Evolutionary conservation across 2,797 vertebrate genomes (phyloP), one percentile per base, ranked within the genome.

Genomic region (Aeoliscus strigatus): DNA sequence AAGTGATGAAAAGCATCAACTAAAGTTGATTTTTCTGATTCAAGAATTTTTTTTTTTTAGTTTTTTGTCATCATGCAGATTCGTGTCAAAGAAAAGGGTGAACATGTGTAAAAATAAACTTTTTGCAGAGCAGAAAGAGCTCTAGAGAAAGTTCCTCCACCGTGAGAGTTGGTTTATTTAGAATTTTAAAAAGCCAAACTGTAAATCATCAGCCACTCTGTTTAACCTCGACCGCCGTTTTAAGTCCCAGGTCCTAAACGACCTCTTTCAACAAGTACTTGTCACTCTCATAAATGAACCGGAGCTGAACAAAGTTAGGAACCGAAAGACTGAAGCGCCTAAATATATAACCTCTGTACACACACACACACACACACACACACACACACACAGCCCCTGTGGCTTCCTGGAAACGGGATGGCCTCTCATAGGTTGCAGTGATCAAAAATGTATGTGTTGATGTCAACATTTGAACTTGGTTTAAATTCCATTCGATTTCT

Each of bases 361-460:
- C 75, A 73, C 75, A 72, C 69, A n/a, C 41, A 39, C 8, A 44
- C 54, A 27, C 60, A 52, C 57, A 26, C 46, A 21, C n/a, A n/a
- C 41, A 39, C 8, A 44, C 54, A 27, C 60, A 52, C 57, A 26
- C 46, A 21, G 55, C 60, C 62, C 50, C 55, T 45, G 60, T 52
- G 73, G 66, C 65, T 66, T 60, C 40, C 46, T 56, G 54, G 73
- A 68, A 77, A 83, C 72, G 63, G 60, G 70, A 52, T 41, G 52
- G 62, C 60, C 27, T 75, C 70, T 67, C 11, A 62, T 62, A 57
- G 63, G 60, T 74, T 65, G 65, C 69, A 54, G 33, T 66, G 60
- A 82, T 85, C 74, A 87, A 83, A 86, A 82, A 81, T 86, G 77
- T 49, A 83, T 81, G 79, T 44, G 74, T 75, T 61, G 77, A 77